Base-by-base conservation (phyloP, 1,140 invertebrate genomes). In the Psilanteris sp. region DNA sequence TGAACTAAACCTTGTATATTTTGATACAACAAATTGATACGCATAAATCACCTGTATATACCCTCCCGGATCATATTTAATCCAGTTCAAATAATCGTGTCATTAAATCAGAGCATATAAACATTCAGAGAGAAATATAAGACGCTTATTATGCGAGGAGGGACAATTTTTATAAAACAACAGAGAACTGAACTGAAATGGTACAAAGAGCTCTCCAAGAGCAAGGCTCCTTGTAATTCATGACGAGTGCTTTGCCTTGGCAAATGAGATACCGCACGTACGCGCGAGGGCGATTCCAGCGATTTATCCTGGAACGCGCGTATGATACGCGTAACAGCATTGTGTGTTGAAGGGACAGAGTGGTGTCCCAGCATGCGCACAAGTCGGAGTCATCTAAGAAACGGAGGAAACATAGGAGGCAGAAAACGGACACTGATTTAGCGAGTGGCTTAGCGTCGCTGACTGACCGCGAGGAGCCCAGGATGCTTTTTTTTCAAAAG, bases 371-470 rank as follows among this genome's bases (percentile, higher is more conserved):
- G 43, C 54, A 22, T 44, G 61, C 20, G 8, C 36, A 48, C 27
- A 54, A 48, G 46, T 37, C 32, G 14, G 9, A 66, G 26, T 50
- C 46, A 24, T 36, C 54, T 44, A 52, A 67, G 61, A 52, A 74
- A 64, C 37, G 48, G 26, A 66, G 54, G 39, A 32, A 44, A 31
- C 43, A 55, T 50, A 55, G 50, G 29, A 66, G 52, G 34, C 20
- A 54, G 48, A 67, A 31, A 52, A 29, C 61, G 36, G 71, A 32
- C 67, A 66, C 67, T 73, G 77, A 79, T 79, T 79, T 67, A 76
- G 62, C 57, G 57, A 71, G 37, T 71, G 61, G 57, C 64, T 70
- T 79, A 78, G 66, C 71, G 68, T 62, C 52, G 29, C 68, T 66
- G 68, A 68, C 62, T 77, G 75, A 78, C 68, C 64, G 70, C 54